phyloP scores from a whole-genome alignment of 2,797 vertebrate genomes.

The Lithobates sylvaticus region DNA sequence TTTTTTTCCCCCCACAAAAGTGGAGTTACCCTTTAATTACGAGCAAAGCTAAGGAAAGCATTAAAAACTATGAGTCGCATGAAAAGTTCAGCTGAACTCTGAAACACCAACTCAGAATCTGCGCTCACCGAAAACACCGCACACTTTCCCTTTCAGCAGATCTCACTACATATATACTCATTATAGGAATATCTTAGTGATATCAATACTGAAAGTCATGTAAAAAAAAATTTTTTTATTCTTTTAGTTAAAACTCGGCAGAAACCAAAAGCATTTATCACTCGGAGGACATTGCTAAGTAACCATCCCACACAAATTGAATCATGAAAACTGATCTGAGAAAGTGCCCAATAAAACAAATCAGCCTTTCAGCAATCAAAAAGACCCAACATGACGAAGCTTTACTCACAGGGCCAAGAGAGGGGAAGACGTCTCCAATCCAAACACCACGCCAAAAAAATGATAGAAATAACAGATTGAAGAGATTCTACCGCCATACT shows the following conservation, averaged over 20 bases:
- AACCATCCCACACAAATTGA: slow-evolving; percentile 53
- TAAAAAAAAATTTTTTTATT: no score
- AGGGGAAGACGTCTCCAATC: neutral
- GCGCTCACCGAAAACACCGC: neutral
- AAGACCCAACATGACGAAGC: neutral
- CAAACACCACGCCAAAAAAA: neutral
- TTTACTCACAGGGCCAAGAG: neutral
- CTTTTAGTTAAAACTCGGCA: neutral
- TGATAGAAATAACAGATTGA: neutral
- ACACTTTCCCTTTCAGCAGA: neutral
- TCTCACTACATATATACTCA: neutral
- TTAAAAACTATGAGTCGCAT: no score
- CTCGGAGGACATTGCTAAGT: slow-evolving; percentile 42
- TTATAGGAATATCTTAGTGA: neutral
- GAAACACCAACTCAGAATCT: no score
- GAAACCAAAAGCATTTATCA: neutral
- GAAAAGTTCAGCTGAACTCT: no score
- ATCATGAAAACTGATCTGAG: slow-evolving; percentile 38
- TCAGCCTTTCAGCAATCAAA: neutral
- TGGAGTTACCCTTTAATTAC: no score
- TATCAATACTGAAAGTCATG: neutral
- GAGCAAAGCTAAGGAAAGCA: no score
- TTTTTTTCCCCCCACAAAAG: no score
- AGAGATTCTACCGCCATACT: no score
- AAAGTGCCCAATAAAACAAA: slow-evolving; percentile 29